Evolutionary conservation across 2,888 invertebrate genomes (phyloP), one percentile per base, ranked within the genome.

Genomic region (Tuta absoluta): DNA sequence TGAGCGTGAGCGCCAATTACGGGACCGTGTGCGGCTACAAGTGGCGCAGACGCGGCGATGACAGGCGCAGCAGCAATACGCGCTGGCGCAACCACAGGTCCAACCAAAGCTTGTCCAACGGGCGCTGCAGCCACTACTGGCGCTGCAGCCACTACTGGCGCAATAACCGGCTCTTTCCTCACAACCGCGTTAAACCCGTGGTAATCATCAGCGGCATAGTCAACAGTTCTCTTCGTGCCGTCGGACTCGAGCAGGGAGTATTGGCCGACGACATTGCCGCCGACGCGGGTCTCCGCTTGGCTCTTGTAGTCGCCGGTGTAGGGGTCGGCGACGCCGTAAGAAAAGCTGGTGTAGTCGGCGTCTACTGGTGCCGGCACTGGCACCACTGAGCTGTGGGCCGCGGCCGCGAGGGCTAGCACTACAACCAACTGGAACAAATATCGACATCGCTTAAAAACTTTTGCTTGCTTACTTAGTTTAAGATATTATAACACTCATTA

Each of bases 211-310:
- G 85, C 84, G 19, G 80, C 75, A 70, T 94, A 94, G 70, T 94
- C 93, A 1, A 94, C 94, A 14, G 92, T 92, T 66, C 94, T 91
- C 68, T 85, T 85, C 10, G 92, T 92, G 70, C 94, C 94, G 77
- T 94, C 94, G 1, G 94, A 88, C 73, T 93, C 77, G 82, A 93
- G 75, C 41, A 86, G 77, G n/a, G 86, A 86, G 73, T 86, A 86
- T 75, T 86, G 84, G 28, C 86, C 86, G 51, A 93, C 92, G n/a
- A 94, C 94, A 66, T 90, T 92, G 78, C 93, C 93, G 21, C 94
- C 94, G 62, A 91, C 89, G 19, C 94, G 92, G 28, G 91, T 91
- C 80, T 94, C 94, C 61, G 92, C 92, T 78, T 93, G 93, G 63
- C 82, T 84, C 67, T 86, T 86, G 48, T 84, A 74, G 66, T 86